Evolutionary conservation across 1,140 invertebrate species (phyloP).

Genomic region (Drosophila kikkawai): DNA sequence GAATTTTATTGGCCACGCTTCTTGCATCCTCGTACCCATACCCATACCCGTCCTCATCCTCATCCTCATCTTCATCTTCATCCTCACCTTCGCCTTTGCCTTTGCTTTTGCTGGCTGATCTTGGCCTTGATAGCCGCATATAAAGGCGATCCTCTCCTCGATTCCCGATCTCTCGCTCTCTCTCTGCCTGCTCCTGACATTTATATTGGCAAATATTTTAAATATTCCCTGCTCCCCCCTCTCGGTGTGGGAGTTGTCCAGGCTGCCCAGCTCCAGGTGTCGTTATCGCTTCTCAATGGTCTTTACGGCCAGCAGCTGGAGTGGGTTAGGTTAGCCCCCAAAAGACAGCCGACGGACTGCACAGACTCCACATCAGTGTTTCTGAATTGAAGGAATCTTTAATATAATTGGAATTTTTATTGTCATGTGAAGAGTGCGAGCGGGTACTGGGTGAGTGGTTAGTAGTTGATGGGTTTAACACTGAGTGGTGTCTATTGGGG

Average conservation of each 20-base stretch:
- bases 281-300: conserved; percentile 55
- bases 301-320: conserved; percentile 31
- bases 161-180: conserved; percentile 1
- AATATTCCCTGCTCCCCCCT: conserved; percentile 47
- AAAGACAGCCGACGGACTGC: neutral
- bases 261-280: conserved; percentile 41
- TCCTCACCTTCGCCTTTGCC: conserved; percentile 23
- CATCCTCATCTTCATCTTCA: neutral
- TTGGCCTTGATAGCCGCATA: conserved; percentile 79
- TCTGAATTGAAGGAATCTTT: conserved; percentile 30
- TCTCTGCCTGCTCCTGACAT: conserved; percentile 58
- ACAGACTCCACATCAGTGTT: conserved; percentile 30
- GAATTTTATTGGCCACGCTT: conserved; percentile 83
- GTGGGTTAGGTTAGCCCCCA: neutral
- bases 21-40: conserved; percentile 49
- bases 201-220: conserved; percentile 82
- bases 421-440: conserved; percentile 36
- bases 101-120: conserved; percentile 65
- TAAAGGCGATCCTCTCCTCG: conserved; percentile 52
- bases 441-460: neutral
- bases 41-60: neutral
- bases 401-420: conserved; percentile 77
- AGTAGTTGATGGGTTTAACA: neutral
- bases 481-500: conserved; percentile 2
- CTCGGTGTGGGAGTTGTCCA: conserved; percentile 45